phyloP scores from a whole-genome alignment of 2,113 vertebrate genomes.

The Pimephales promelas region DNA sequence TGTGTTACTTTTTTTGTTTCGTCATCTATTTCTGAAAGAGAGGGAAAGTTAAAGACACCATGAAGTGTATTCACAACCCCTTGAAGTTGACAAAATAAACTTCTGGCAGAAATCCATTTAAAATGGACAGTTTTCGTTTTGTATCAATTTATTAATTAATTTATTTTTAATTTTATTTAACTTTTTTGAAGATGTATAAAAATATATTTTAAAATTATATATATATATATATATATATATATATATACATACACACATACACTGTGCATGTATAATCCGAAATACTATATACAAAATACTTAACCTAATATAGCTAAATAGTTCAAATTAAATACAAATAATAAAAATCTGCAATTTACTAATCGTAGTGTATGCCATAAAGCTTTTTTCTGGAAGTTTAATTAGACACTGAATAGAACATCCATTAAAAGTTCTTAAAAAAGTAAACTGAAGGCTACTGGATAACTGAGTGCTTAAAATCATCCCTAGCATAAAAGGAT shows the following conservation, averaged over 20 bases:
- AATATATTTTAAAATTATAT: no score
- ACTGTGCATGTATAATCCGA: no score
- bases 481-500: background rate
- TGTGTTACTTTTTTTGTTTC: constrained; percentile 71
- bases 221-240: no score
- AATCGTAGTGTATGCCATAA: background rate
- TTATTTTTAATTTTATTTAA: no score
- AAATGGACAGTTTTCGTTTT: background rate
- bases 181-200: no score
- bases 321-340: no score
- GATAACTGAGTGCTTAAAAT: background rate
- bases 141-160: no score
- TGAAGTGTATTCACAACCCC: background rate
- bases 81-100: background rate
- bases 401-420: background rate
- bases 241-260: no score
- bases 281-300: no score
- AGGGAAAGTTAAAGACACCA: background rate
- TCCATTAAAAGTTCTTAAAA: no score
- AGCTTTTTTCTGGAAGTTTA: background rate
- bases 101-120: background rate
- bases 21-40: constrained; percentile 73
- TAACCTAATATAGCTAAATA: no score
- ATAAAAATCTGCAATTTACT: no score
- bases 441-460: background rate